These are phyloP conservation scores for Cynodonichthys magdalenae DNA, from an alignment of 2,797 vertebrate species.

Conservation along the genomic window DNA sequence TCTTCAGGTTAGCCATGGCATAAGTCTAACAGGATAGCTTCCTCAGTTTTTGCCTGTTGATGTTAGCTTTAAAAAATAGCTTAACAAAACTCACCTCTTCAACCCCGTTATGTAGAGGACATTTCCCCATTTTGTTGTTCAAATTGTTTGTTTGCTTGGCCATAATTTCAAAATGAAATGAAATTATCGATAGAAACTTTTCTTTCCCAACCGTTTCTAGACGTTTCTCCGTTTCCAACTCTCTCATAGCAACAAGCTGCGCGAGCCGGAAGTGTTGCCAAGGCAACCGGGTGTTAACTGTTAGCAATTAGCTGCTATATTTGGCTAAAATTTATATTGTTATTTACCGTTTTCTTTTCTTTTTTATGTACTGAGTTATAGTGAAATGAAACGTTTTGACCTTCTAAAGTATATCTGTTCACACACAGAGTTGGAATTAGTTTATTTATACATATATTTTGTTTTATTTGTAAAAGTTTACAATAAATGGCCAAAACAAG, in stretches of 20 bases:
- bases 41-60: not conserved
- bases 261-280: constrained; percentile 62
- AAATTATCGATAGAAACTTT: no score
- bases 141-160: constrained; percentile 6
- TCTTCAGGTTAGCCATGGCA: no score
- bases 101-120: constrained; percentile 51
- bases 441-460: no score
- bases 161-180: constrained; percentile 31
- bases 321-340: no score
- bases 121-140: constrained; percentile 17
- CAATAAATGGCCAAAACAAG: no score
- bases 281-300: constrained; percentile 36
- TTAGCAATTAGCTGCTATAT: no score
- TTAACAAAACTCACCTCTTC: constrained; percentile 70
- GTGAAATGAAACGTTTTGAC: not conserved
- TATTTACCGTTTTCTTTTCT: no score
- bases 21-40: no score
- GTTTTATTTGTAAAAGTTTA: no score
- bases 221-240: not conserved
- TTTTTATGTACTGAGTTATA: no score
- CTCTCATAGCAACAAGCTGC: constrained; percentile 1
- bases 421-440: no score
- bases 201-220: not conserved
- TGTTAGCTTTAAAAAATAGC: not conserved
- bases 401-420: no score